Evolutionary conservation across 2,888 invertebrate species (phyloP).

Genomic region (Ferrisia virgata): DNA sequence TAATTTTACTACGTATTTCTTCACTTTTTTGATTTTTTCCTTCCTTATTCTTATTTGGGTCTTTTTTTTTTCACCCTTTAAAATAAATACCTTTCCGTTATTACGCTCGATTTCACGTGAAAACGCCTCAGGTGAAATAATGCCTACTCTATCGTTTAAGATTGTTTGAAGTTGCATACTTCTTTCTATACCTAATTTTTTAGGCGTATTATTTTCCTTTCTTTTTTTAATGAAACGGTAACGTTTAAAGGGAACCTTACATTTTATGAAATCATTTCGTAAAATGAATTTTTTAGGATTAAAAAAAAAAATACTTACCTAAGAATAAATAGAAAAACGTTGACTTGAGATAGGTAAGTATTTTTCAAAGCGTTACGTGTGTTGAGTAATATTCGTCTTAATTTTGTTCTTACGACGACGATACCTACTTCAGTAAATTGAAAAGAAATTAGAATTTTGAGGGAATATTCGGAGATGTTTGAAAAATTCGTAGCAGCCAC

Average conservation of each 20-base stretch:
- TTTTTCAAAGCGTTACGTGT: neutral
- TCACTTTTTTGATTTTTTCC: neutral
- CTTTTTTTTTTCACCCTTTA: neutral
- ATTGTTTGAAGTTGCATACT: neutral
- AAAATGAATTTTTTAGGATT: neutral
- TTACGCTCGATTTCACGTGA: neutral
- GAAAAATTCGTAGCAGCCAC: neutral
- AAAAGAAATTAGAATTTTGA: neutral
- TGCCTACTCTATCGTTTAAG: neutral
- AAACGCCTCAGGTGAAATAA: neutral
- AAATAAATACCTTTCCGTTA: neutral
- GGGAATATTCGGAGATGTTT: neutral
- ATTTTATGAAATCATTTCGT: neutral
- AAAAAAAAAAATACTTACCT: neutral
- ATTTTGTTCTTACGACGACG: neutral
- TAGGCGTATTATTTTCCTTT: neutral
- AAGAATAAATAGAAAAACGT: neutral
- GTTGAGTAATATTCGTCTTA: neutral
- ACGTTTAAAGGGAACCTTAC: neutral
- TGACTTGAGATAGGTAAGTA: neutral
- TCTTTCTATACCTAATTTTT: neutral
- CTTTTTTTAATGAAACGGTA: neutral
- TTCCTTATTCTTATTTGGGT: neutral
- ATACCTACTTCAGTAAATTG: neutral
- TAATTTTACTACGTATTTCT: neutral